Evolutionary conservation across 2,888 invertebrate species (phyloP).

Genomic region (Parelbella ahira): DNA sequence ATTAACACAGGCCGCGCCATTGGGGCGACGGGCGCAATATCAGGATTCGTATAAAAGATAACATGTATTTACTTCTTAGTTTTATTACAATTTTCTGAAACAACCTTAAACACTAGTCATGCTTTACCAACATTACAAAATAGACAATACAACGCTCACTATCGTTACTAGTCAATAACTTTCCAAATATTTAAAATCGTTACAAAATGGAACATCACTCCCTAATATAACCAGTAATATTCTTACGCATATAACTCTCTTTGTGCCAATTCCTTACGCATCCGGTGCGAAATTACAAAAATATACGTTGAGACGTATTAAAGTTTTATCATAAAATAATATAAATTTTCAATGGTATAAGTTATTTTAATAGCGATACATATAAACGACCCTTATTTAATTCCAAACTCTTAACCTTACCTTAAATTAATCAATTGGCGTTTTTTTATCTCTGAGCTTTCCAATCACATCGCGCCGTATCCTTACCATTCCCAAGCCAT

Average conservation of each 20-base stretch:
- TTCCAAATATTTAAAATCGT: conserved; percentile 58
- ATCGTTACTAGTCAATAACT: conserved; percentile 66
- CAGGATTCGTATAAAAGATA: conserved; percentile 74
- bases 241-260: conserved; percentile 48
- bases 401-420: conserved; percentile 68
- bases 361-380: conserved; percentile 49
- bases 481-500: conserved; percentile 44
- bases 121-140: conserved; percentile 71
- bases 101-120: conserved; percentile 67
- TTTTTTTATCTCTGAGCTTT: conserved; percentile 64
- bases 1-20: conserved; percentile 62
- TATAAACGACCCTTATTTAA: conserved; percentile 58
- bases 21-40: conserved; percentile 50
- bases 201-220: conserved; percentile 68
- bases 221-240: conserved; percentile 53
- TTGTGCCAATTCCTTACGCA: conserved; percentile 75
- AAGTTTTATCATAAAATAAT: conserved; percentile 56
- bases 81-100: conserved; percentile 80
- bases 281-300: conserved; percentile 72
- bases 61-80: conserved; percentile 66
- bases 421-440: conserved; percentile 69
- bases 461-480: conserved; percentile 48
- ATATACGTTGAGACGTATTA: conserved; percentile 68
- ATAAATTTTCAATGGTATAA: conserved; percentile 63
- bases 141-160: conserved; percentile 76